Evolutionary conservation across 2,113 vertebrate genomes (phyloP), one percentile per base, ranked within the genome.

Genomic region (Ameiurus melas): DNA sequence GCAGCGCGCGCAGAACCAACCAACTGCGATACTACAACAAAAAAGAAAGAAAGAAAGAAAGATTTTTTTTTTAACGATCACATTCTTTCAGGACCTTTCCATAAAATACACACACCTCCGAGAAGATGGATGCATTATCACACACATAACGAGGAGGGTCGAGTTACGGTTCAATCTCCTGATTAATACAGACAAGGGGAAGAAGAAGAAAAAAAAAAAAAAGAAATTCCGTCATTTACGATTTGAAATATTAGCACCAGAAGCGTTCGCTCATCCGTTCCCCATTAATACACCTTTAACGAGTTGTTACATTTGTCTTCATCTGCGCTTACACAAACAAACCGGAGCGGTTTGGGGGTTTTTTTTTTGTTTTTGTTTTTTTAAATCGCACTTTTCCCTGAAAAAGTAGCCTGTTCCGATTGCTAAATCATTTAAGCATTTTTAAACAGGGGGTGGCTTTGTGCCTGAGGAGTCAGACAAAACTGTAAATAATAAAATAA

Each of bases 401-500:
- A 39, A 87, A 91, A 88, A 80, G 68, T 66, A 80, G 85, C 79
- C 10, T 66, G 71, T 68, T 86, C 83, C 75, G 62, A 71, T 83
- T 89, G 71, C 39, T 88, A 91, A 47, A 87, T 73, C 60, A 80
- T 90, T 79, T 86, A 62, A 88, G 89, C 90, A 86, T 80, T 88
- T 66, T 87, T 73, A 90, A 84, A 92, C 84, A 83, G 30, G 2
- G 1, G 1, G 78, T 33, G 89, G 82, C 86, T 39, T 77, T 77
- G 88, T 88, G 89, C 86, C 92, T 43, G 71, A 84, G 85, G 68
- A 30, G 89, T 91, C 90, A 90, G 92, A 88, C 89, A 91, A 91
- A 86, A 92, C 90, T 91, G 91, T 93, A 90, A 91, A 92, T 85
- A 91, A 79, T 47, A 6, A 90, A 92, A 92, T 90, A 93, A 93